A percentile compares a stretch with the other conserved stretches of the same genome.
Conservation (phyloP, 2,888 invertebrate genomes). For the Chelonus formosanus region DNA sequence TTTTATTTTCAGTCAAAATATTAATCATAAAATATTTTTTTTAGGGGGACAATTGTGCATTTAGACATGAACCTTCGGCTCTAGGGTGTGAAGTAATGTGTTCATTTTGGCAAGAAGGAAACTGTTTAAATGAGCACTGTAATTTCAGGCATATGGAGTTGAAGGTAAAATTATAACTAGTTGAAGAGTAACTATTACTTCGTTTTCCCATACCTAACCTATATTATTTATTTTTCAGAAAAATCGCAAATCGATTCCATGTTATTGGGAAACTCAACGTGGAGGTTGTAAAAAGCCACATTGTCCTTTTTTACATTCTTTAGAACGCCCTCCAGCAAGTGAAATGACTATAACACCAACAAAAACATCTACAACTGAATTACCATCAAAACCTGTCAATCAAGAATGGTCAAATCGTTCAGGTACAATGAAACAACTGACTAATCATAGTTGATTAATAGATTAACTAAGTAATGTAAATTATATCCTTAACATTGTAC, state of each 20-base stretch:
- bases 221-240: constrained; percentile 68
- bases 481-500: too few species aligned
- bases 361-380: constrained; percentile 47
- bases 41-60: constrained; percentile 82
- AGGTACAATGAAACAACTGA: constrained; percentile 45
- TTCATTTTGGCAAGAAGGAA: constrained; percentile 82
- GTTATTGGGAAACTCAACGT: constrained; percentile 89
- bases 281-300: constrained; percentile 85
- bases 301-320: constrained; percentile 82
- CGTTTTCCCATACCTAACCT: neutral
- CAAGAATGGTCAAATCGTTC: constrained; percentile 60
- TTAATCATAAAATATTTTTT: constrained; percentile 37
- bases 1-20: neutral
- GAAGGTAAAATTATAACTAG: constrained; percentile 68
- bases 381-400: constrained; percentile 52
- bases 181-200: neutral
- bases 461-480: too few species aligned
- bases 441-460: neutral
- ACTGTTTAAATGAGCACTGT: constrained; percentile 80
- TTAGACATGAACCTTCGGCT: constrained; percentile 85
- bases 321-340: constrained; percentile 43
- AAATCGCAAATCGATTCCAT: constrained; percentile 83
- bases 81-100: constrained; percentile 85
- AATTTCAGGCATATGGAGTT: constrained; percentile 87
- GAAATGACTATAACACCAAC: constrained; percentile 51